Evolutionary conservation across 2,888 invertebrate species (phyloP), one percentile per base, ranked within the genome.

Genomic region (Drosophila seclusa): DNA sequence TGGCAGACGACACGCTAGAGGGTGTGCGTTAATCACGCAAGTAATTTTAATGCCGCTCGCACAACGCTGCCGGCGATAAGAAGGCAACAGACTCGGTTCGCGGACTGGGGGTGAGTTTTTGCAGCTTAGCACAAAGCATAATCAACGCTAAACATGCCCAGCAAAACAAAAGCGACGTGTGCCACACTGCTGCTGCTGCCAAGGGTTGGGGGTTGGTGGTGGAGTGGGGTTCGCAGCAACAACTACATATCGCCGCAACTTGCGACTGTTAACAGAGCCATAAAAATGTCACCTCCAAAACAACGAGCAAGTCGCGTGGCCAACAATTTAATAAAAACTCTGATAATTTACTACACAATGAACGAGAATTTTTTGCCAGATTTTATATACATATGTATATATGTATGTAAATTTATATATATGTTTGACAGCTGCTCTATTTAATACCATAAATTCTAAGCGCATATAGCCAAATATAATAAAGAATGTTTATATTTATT

Each of bases 221-320:
- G 42, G 16, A 10, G 27, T 48, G 27, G 53, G 40, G 29, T 24
- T 32, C 36, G 16, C 52, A 59, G 65, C 61, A 72, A 71, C 64
- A 71, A 66, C 65, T 55, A 54, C 4, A 16, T 63, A 72, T 59
- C 53, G 54, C 61, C 40, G 24, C 48, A 66, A 63, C 53, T 57
- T 73, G 74, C 64, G 73, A 75, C 90, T 89, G 88, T 91, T 91
- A 91, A 89, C 91, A 91, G 80, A 83, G 91, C 87, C 85, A 91
- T 91, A 91, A 91, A 91, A 91, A 83, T 91, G 91, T 91, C 91
- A 89, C 90, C 91, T 89, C 79, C 60, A 74, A 55, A 57, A 66
- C 76, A 76, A 82, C 50, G 60, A 70, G 75, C 42, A 53, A 68
- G 83, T 64, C 83, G 83, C 85, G 83, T 85, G 83, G 77, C 83